Evolutionary conservation across 2,113 vertebrate species (phyloP).

Genomic region (Apistogramma diplotaenia): DNA sequence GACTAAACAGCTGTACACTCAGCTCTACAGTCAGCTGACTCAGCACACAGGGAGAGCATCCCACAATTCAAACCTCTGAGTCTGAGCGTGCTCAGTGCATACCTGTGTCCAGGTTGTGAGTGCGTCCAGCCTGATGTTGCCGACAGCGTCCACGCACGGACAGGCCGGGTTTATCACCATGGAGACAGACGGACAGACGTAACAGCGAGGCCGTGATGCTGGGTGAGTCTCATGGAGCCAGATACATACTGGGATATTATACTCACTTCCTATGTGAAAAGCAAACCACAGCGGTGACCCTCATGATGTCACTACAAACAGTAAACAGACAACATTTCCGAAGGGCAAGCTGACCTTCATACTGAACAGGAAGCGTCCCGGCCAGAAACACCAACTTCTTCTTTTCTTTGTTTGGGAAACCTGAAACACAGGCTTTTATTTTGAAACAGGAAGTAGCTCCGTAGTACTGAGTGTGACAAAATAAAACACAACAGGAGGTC

Average conservation of each 20-base stretch:
- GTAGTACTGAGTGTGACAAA: neutral
- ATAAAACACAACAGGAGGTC: neutral
- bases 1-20: no score
- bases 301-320: neutral
- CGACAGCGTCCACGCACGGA: conserved; percentile 62
- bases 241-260: conserved; percentile 77
- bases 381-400: conserved; percentile 71
- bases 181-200: conserved; percentile 64
- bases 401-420: conserved; percentile 69
- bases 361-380: conserved; percentile 72
- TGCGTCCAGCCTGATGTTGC: conserved; percentile 55
- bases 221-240: conserved; percentile 80
- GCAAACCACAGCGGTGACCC: neutral
- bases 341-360: conserved; percentile 57
- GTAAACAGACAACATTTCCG: neutral
- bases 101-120: conserved; percentile 73
- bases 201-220: conserved; percentile 68
- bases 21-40: no score
- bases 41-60: no score
- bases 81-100: neutral
- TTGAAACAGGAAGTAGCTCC: neutral
- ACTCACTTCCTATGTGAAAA: conserved; percentile 54
- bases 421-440: conserved; percentile 30
- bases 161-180: conserved; percentile 74
- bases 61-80: no score